Base-by-base conservation (phyloP, 1,140 invertebrate genomes). In the Sogatella furcifera region DNA sequence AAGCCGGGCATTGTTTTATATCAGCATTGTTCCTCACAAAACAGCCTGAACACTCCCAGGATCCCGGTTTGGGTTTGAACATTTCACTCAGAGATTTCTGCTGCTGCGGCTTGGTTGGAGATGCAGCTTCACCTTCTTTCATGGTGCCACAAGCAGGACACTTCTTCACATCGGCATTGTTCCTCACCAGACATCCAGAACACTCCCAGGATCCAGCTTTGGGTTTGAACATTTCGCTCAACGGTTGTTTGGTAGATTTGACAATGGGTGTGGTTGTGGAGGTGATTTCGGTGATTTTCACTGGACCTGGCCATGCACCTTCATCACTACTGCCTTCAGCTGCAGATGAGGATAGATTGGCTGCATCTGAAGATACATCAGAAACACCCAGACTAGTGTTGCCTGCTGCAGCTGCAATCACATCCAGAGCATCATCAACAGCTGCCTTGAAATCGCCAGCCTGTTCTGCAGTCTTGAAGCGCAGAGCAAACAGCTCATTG, bases 401-500 rank as follows among this genome's bases (percentile, higher is more conserved):
- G 4, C 31, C 31, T 10, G 31, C 34, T 8, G 34, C 3, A 3
- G 8, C 6, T 28, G 24, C 24, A 6, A 28, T 28, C 24, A 28
- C 2, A 11, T 38, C 9, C 3, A 38, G 9, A 13, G 34, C 34
- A 13, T 3, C 34, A 13, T 38, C 34, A 2, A 38, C 34, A 11
- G 34, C 34, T 9, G 34, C 34, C 9, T 38, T 38, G 34, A 38
- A 38, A 10, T 38, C 34, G 34, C 3, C 34, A 3, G 66, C 63
- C 53, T 64, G 64, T 41, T 64, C 64, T 8, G 41, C n/a, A 15
- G 62, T 89, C 69, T 91, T 91, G 69, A 97, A 96, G 52, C 86
- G 79, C 41, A 92, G 72, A 11, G 87, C 86, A 66, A 95, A 89
- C 28, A 85, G 78, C 66, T 89, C 83, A 46, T 84, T 75, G 5